A percentile compares a stretch with the other conserved stretches of the same genome.
Evolutionary conservation across 2,888 invertebrate species (phyloP).

Genomic region (Azorinus chamasolen): DNA sequence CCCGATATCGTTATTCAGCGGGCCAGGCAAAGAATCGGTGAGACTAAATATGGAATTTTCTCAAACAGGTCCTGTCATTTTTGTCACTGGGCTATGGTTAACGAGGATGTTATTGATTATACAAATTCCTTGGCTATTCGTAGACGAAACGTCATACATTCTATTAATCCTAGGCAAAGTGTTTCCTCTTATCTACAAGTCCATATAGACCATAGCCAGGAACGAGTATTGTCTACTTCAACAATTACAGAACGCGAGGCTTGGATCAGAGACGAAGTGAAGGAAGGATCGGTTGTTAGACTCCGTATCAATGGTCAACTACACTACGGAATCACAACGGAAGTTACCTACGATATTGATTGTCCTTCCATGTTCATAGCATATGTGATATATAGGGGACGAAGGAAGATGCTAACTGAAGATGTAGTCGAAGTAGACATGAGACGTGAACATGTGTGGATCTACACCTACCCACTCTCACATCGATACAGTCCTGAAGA

Average conservation of each 20-base stretch:
- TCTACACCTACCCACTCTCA: conserved; percentile 27
- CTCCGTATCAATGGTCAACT: conserved; percentile 6
- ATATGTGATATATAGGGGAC: conserved; percentile 31
- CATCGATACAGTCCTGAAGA: conserved; percentile 15
- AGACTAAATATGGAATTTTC: conserved; percentile 35
- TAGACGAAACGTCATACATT: neutral
- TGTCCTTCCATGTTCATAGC: conserved; percentile 5
- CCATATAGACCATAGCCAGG: conserved; percentile 31
- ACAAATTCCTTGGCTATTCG: neutral
- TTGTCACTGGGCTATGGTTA: conserved; percentile 52
- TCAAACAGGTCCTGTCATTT: conserved; percentile 47
- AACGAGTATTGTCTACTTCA: conserved; percentile 23
- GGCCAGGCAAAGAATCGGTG: conserved; percentile 42
- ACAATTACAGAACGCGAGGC: conserved; percentile 9
- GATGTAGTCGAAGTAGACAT: conserved; percentile 36
- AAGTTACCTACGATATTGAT: conserved; percentile 3
- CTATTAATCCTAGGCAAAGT: neutral
- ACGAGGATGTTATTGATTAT: neutral
- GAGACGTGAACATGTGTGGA: conserved; percentile 31
- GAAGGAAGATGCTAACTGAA: conserved; percentile 16
- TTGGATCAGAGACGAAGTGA: conserved; percentile 34
- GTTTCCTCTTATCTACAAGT: conserved; percentile 8
- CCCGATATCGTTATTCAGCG: conserved; percentile 39
- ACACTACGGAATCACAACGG: conserved; percentile 37
- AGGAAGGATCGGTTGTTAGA: conserved; percentile 23